These are phyloP conservation scores for Nettapus auritus DNA, from an alignment of 2,113 vertebrate species.

Conservation along the genomic window DNA sequence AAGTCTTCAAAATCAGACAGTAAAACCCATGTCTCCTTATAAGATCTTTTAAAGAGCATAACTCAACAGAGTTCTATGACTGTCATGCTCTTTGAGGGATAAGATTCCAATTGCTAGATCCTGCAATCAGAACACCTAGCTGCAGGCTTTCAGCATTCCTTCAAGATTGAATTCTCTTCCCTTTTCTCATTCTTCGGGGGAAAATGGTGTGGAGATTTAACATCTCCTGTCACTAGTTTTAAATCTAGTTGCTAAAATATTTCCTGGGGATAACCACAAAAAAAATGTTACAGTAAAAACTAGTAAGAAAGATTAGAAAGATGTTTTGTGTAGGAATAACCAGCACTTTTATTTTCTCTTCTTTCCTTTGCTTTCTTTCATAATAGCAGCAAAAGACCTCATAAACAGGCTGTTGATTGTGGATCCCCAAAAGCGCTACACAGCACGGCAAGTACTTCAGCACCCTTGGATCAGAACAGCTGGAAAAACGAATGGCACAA, in stretches of 20 bases:
- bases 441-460: constrained; percentile 86
- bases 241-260: background rate
- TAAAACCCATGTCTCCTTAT: background rate
- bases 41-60: background rate
- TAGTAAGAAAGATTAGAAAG: background rate
- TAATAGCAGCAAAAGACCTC: constrained; percentile 86
- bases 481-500: constrained; percentile 64
- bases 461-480: constrained; percentile 89
- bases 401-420: constrained; percentile 88
- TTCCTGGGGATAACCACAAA: background rate
- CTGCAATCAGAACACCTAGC: background rate
- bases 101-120: background rate
- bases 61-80: background rate
- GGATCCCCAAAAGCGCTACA: constrained; percentile 86
- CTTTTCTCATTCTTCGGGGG: background rate
- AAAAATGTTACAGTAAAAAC: background rate
- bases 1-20: background rate
- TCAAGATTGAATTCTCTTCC: background rate
- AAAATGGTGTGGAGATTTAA: background rate
- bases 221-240: background rate
- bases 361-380: background rate
- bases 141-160: background rate
- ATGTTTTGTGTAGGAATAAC: background rate
- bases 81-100: background rate
- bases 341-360: background rate